Evolutionary conservation across 2,113 vertebrate species (phyloP), one percentile per base, ranked within the genome.

Genomic region (Fregetta grallaria): DNA sequence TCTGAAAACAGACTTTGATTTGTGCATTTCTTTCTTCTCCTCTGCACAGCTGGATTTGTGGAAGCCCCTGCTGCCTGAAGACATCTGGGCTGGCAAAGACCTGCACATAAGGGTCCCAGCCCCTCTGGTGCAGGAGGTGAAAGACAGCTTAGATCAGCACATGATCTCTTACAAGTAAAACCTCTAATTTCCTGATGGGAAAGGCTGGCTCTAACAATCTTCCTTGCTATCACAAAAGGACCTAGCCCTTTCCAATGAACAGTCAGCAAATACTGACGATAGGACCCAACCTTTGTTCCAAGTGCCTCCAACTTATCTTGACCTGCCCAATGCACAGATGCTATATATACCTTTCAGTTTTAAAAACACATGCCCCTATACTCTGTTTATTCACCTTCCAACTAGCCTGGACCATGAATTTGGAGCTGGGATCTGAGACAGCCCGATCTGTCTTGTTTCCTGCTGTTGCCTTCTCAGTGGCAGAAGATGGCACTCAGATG

Each of bases 11-110:
- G 68, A 82, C 80, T 40, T 70, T 73, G 50, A 95, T 92, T 36
- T 47, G 6, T 85, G 44, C 29, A 81, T 94, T 95, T 45, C 40
- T 95, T 96, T 75, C 71, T 89, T 73, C 78, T 89, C 55, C 18
- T 81, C 58, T 94, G 65, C 58, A 55, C 56, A 97, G 92, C 66
- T 94, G 50, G 96, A 94, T 80, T 92, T 96, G 22, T 96, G 96
- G 94, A 93, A 90, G 65, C 83, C 91, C 15, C 42, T 86, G 47
- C 25, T 93, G 81, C 86, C 90, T 56, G 91, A 96, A 91, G 90
- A 94, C 14, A 96, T 95, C 58, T 15, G 18, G 45, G 38, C 65
- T 96, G 88, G 72, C 49, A 44, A 82, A 82, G 83, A 94, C 13
- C 68, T 97, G 29, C 72, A 68, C 44, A 15, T 93, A 44, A 94